phyloP scores from a whole-genome alignment of 1,140 invertebrate genomes.

The Micrasema minimum region DNA sequence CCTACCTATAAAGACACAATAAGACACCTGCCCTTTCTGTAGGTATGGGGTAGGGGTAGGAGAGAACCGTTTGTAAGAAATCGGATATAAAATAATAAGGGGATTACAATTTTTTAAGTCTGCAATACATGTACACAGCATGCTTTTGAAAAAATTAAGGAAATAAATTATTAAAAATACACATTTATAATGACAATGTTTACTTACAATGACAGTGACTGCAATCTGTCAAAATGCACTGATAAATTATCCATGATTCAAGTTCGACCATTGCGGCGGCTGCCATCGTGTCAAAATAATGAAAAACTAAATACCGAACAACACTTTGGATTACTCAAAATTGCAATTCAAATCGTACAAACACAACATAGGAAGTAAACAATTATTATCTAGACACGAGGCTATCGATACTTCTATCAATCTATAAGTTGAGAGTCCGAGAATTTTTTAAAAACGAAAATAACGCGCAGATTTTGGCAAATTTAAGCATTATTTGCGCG shows the following conservation, averaged over 20 bases:
- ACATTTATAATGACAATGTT: constrained; percentile 4
- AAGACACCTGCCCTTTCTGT: constrained; percentile 13
- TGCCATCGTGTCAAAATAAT: constrained; percentile 59
- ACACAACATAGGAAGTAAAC: constrained; percentile 26
- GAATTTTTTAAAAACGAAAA: too few species aligned
- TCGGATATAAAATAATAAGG: too few species aligned
- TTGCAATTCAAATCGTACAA: constrained; percentile 13
- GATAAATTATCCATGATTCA: constrained; percentile 72
- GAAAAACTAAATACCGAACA: background rate
- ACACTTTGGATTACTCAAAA: constrained; percentile 7
- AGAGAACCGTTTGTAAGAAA: background rate
- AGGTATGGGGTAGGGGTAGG: too few species aligned
- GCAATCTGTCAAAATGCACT: constrained; percentile 71
- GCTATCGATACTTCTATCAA: constrained; percentile 14
- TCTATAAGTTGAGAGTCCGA: too few species aligned
- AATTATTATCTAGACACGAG: background rate
- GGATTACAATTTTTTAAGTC: too few species aligned
- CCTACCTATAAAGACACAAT: constrained; percentile 2
- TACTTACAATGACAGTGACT: constrained; percentile 71
- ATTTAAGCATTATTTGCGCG: too few species aligned
- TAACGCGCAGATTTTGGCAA: too few species aligned
- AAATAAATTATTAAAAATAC: too few species aligned
- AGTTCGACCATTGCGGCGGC: constrained; percentile 68
- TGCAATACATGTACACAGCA: too few species aligned
- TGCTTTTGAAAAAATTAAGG: too few species aligned